Conservation (phyloP, 2,797 vertebrate species). For the Sebastes trivittatus region DNA sequence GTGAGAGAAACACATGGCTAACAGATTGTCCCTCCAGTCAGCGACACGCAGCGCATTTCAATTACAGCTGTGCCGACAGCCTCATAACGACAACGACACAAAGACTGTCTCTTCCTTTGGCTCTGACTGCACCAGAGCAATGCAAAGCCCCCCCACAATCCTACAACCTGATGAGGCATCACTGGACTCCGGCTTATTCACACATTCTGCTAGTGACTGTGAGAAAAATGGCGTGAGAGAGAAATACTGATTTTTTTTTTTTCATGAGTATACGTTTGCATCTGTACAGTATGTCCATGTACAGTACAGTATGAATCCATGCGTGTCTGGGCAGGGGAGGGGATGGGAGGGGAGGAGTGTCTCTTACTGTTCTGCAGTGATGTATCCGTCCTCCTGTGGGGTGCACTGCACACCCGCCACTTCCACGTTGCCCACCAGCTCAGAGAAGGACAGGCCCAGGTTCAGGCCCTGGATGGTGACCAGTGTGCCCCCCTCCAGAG, state of each 20-base stretch:
- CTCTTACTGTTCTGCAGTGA: conserved; percentile 95
- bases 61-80: conserved; percentile 75
- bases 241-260: background rate
- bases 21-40: conserved; percentile 87
- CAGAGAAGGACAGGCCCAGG: conserved; percentile 93
- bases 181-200: conserved; percentile 32
- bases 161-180: conserved; percentile 56
- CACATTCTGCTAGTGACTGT: conserved; percentile 18
- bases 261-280: background rate
- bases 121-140: conserved; percentile 48
- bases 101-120: conserved; percentile 62
- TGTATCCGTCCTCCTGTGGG: conserved; percentile 87
- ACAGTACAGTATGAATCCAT: conserved; percentile 5
- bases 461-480: conserved; percentile 94
- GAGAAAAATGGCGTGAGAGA: conserved; percentile 19
- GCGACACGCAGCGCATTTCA: conserved; percentile 84
- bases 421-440: conserved; percentile 91
- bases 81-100: conserved; percentile 63
- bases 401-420: conserved; percentile 91
- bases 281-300: conserved; percentile 7
- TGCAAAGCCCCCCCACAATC: conserved; percentile 41
- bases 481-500: conserved; percentile 91
- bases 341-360: conserved; percentile 2
- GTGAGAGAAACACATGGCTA: conserved; percentile 84
- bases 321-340: conserved; percentile 5